Evolutionary conservation across 2,888 invertebrate species (phyloP), one percentile per base, ranked within the genome.

Genomic region (Chironomus tentans): DNA sequence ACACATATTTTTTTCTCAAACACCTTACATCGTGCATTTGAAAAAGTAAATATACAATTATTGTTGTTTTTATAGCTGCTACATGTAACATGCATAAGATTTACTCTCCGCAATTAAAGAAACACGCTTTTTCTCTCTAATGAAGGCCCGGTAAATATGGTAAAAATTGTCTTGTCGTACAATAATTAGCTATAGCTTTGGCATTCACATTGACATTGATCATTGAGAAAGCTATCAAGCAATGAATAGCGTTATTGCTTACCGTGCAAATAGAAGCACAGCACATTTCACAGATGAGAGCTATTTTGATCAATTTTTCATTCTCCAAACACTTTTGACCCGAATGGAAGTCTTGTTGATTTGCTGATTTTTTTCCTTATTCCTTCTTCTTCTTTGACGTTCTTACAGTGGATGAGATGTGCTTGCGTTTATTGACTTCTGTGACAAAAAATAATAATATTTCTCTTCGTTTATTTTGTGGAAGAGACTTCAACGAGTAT

Each of bases 161-260:
- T 61, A 62, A 62, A 72, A 68, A n/a, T 47, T 68, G 61, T 74
- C 47, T 62, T 62, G 28, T 65, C 65, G 65, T 56, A 56, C 15
- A 56, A 56, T 74, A 74, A 74, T 74, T 74, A 74, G 68, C 48
- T 48, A 74, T 6, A 38, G 50, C 61, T 38, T 38, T 38, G 38
- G 38, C 38, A 28, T 68, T 65, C 46, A 22, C 65, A 74, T 65
- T 74, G 74, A 74, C 74, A 74, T 74, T 73, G 73, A 73, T 38
- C 46, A 73, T 73, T 68, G 72, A 56, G 50, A 24, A 21, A 22
- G 50, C 50, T 15, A 56, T 56, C 56, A 56, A 56, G 56, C 15
- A 56, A 56, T 18, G 10, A 38, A 38, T 38, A 38, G 38, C 38
- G 38, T 38, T 38, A 38, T 38, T 38, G 38, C 38, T 38, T 38